Evolutionary conservation across 2,888 invertebrate species (phyloP), one percentile per base, ranked within the genome.

Genomic region (Brenthis ino): DNA sequence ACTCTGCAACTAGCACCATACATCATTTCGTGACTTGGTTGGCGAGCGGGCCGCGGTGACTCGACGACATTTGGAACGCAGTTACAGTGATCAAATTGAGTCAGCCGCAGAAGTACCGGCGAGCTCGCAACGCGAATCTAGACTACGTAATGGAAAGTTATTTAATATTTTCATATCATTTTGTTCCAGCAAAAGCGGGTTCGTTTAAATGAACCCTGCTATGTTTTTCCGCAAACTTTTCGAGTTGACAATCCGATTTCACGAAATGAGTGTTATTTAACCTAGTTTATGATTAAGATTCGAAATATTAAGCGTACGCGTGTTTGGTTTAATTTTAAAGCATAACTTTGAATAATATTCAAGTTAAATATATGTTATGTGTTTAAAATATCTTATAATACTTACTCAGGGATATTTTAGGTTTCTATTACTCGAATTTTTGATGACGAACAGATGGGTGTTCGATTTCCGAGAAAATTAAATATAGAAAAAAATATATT

Each of bases 61-160:
- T 76, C 75, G 71, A 76, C 77, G 79, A 79, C 80, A 80, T 79
- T 79, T 78, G 79, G 80, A 89, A 91, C 85, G 86, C 88, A 88
- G 91, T 90, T 89, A 89, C 85, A 89, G 86, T 88, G 88, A 89
- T 89, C 89, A 87, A 90, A 92, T 91, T 89, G 88, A 89, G 87
- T 88, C 88, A 82, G 82, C 82, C 77, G 73, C 82, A 80, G 78
- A 20, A 82, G 81, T 81, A 73, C 75, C 69, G 72, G 64, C 69
- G 76, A 75, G 73, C 71, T 70, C 71, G 74, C 71, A 68, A 72
- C 69, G 74, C 70, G 69, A 66, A 72, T 70, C 68, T 71, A 68
- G 60, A 70, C 74, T 69, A 65, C 70, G 67, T 72, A 72, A 72
- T 73, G 71, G 68, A 74, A 75, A 74, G 70, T 71, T 76, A 73